phyloP scores from a whole-genome alignment of 2,113 vertebrate genomes.

The Poicephalus meyeri region DNA sequence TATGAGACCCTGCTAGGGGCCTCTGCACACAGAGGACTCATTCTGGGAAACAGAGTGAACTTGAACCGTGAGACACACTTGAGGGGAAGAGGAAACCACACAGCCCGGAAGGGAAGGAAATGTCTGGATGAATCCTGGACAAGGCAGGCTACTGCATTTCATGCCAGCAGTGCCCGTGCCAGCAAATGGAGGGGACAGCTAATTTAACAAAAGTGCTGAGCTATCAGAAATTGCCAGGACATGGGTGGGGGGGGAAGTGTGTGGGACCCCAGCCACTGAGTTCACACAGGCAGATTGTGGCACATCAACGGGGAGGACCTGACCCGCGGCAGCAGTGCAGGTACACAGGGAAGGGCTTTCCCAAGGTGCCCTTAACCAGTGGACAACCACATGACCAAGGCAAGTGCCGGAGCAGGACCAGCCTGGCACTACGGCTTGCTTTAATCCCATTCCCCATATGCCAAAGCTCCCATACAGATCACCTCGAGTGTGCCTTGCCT shows the following conservation, averaged over 20 bases:
- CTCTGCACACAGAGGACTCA: background rate
- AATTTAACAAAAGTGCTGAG: conserved; percentile 39
- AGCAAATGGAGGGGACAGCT: conserved; percentile 19
- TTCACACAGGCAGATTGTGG: background rate
- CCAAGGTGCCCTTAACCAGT: background rate
- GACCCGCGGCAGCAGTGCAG: background rate
- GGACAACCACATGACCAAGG: background rate
- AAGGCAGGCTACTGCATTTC: background rate
- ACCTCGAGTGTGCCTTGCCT: background rate
- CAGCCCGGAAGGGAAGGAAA: conserved; percentile 46
- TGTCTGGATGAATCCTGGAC: conserved; percentile 34
- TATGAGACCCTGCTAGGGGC: background rate
- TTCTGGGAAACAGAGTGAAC: conserved; percentile 9
- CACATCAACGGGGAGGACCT: background rate
- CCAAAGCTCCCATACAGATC: background rate
- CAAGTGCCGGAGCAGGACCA: background rate
- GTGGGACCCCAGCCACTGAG: background rate
- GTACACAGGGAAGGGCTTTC: background rate
- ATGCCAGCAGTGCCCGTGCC: background rate
- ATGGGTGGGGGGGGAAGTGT: fast-evolving
- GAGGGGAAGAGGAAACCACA: conserved; percentile 14
- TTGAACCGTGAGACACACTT: background rate
- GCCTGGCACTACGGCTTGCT: background rate
- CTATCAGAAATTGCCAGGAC: background rate
- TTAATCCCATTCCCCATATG: background rate